Percentiles rank a stretch among this genome's conserved stretches.
Conservation (phyloP, 1,140 invertebrate species). For the Rhizoglyphus robini region DNA sequence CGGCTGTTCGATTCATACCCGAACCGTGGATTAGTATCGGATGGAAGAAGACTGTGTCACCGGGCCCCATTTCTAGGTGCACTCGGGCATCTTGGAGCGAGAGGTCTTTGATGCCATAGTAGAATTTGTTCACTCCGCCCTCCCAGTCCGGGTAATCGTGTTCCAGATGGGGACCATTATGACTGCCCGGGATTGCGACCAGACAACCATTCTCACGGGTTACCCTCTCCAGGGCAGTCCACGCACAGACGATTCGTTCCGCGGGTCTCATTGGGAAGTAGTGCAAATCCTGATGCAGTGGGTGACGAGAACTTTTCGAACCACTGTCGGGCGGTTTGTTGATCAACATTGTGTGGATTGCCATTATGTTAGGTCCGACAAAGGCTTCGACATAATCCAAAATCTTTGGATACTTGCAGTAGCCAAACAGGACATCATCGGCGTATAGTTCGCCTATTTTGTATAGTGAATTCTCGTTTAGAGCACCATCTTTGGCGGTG, state of each 20-base stretch:
- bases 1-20: constrained; percentile 56
- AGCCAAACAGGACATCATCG: constrained; percentile 53
- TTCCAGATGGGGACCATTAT: constrained; percentile 47
- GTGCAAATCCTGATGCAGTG: constrained; percentile 63
- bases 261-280: constrained; percentile 76
- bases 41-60: constrained; percentile 83
- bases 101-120: constrained; percentile 57
- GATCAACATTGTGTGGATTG: constrained; percentile 76
- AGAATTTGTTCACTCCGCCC: constrained; percentile 59
- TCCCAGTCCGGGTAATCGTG: constrained; percentile 61
- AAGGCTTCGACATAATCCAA: constrained; percentile 60
- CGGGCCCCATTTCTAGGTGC: constrained; percentile 60
- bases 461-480: constrained; percentile 52
- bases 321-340: constrained; percentile 73
- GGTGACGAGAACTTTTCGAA: constrained; percentile 25
- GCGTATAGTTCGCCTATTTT: constrained; percentile 65
- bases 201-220: constrained; percentile 58
- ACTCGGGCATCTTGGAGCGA: constrained; percentile 38
- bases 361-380: constrained; percentile 60
- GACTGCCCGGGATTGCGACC: constrained; percentile 57
- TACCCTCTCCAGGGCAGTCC: constrained; percentile 73
- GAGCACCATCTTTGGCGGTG: constrained; percentile 42
- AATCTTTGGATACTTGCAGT: constrained; percentile 46
- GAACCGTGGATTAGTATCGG: constrained; percentile 73
- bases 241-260: constrained; percentile 60